These are phyloP conservation scores for Eciton burchellii DNA, from an alignment of 1,140 invertebrate genomes.

Conservation along the genomic window DNA sequence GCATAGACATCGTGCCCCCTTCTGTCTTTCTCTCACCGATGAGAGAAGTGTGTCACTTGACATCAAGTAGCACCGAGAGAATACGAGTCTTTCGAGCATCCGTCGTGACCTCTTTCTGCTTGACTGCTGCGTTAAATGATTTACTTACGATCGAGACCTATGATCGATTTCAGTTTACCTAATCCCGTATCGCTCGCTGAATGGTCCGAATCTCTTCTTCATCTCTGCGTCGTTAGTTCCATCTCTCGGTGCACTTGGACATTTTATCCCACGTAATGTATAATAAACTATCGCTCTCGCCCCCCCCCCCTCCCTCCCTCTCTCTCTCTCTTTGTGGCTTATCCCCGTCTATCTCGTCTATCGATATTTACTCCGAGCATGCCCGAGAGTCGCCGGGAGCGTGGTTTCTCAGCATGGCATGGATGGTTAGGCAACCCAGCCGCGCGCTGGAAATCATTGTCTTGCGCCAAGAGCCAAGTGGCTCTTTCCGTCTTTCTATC, in stretches of 20 bases:
- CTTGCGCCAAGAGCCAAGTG: constrained; percentile 27
- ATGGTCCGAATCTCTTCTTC: constrained; percentile 24
- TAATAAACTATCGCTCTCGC: constrained; percentile 29
- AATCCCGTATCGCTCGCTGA: neutral
- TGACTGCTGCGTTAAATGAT: neutral
- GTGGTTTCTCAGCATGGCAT: constrained; percentile 51
- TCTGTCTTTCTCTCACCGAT: constrained; percentile 18
- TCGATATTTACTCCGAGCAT: constrained; percentile 26
- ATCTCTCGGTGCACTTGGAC: constrained; percentile 5
- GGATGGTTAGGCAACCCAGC: constrained; percentile 58
- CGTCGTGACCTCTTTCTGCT: neutral
- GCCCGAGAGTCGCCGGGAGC: constrained; percentile 23
- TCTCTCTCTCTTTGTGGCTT: constrained; percentile 5
- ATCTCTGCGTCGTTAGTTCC: constrained; percentile 15
- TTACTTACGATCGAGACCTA: constrained; percentile 30
- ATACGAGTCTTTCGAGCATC: neutral
- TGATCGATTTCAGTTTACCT: constrained; percentile 42
- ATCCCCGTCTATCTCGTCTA: neutral
- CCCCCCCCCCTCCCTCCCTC: constrained; percentile 21
- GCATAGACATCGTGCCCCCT: neutral
- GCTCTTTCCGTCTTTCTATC: constrained; percentile 45
- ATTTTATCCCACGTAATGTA: constrained; percentile 12
- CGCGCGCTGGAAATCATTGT: constrained; percentile 64
- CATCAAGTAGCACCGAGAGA: neutral
- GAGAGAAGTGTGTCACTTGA: constrained; percentile 1